Base-by-base conservation (phyloP, 2,888 invertebrate species). In the Crioceris asparagi region DNA sequence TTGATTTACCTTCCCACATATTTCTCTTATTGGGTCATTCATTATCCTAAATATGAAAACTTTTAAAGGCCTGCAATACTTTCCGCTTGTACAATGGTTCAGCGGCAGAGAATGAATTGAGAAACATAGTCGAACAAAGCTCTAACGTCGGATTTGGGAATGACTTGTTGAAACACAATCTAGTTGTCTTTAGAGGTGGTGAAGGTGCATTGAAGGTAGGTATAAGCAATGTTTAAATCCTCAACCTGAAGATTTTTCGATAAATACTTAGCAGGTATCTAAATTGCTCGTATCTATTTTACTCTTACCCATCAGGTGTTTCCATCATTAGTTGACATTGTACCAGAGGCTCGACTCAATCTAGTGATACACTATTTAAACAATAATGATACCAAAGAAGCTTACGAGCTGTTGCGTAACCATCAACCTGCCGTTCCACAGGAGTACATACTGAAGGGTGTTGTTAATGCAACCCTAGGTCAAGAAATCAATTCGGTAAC, bases 331-430 rank as follows among this genome's bases (percentile, higher is more conserved):
- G 81, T 98, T 2, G 93, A 96, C 63, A 86, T 96, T 3, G 86
- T 98, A 17, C 92, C 94, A 0, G 98, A 98, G 68, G 97, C 98
- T 0, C 72, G 96, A 23, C 71, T 97, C 3, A 98, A 98, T 69
- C 72, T 98, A 41, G 93, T 96, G 3, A 92, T 97, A 40, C 90
- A 93, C 65, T 79, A 94, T 57, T 74, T 98, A 17, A 82, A 83
- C 50, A 85, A 84, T 62, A 81, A 91, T 48, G 90, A 94, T 54
- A 77, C 91, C 1, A 70, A 80, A 41, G 92, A 93, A 59, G 94
- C 96, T 0, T 83, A 85, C 50, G 78, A 82, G 23, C 64, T 97
- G 29, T 77, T 96, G 54, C 91, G 91, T 59, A 87, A 93, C 37
- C 63, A 96, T 35, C 92, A 94, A 55, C 91, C 97, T 0, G 82